Evolutionary conservation across 1,140 invertebrate species (phyloP), one percentile per base, ranked within the genome.

Genomic region (Conus betulinus): DNA sequence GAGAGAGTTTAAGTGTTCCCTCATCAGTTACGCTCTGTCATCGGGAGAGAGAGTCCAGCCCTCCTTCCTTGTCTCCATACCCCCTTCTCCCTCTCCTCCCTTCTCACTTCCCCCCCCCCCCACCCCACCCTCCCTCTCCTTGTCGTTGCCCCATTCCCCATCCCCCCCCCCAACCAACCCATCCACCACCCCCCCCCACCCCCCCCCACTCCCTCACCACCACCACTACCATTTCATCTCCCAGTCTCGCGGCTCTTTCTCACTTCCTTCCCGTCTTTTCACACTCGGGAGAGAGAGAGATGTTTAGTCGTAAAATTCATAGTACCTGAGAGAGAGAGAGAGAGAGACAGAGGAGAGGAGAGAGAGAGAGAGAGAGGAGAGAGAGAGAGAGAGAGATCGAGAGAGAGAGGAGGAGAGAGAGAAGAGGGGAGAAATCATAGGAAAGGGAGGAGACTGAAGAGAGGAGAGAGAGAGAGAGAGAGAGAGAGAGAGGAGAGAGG

Each of bases 1-100:
- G 25, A 52, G 53, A 84, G 25, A 67, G 82, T 84, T 84, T 84
- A 84, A 84, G 82, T 84, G 82, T 7, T 84, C 55, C 13, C 82
- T 84, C 82, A 53, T 84, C 53, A 60, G 82, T 84, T 67, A 84
- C 78, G 27, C 78, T 51, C 20, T 71, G 67, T 71, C 67, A 71
- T 11, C 15, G 20, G 7, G 67, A 13, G 67, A 20, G 67, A 71
- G 13, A 7, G 23, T 20, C 67, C 15, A 7, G 1, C 67, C 20
- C 11, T 71, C 67, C 67, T 0, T 23, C 67, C 11, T 25, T 23
- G 6, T 8, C 57, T 11, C 78, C 52, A 52, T 39, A 23, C 13
- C 1, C 52, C 78, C 52, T 23, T 81, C 78, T 39, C 23, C 23
- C 78, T 39, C 13, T 81, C 25, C n/a, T 51, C 39, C 25, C n/a